phyloP scores from a whole-genome alignment of 2,797 vertebrate genomes.

The Takifugu ocellatus region DNA sequence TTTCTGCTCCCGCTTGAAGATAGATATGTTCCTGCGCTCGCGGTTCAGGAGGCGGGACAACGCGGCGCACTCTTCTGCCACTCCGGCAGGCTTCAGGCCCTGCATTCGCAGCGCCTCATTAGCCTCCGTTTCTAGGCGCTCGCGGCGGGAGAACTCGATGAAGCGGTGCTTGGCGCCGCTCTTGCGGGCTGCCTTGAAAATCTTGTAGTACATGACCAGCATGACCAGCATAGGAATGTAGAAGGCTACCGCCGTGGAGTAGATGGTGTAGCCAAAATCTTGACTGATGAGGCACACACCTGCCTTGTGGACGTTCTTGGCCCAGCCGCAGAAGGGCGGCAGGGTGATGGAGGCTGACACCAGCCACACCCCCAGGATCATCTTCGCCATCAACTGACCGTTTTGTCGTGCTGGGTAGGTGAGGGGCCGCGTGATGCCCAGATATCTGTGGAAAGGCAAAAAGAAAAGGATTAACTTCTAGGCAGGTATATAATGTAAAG shows the following conservation, averaged over 20 bases:
- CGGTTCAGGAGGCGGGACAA: slow-evolving; percentile 76
- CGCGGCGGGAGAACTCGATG: slow-evolving; percentile 66
- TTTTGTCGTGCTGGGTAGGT: slow-evolving; percentile 82
- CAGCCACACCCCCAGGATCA: slow-evolving; percentile 82
- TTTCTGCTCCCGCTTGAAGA: slow-evolving; percentile 83
- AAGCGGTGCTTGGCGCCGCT: slow-evolving; percentile 81
- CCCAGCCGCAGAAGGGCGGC: slow-evolving; percentile 83
- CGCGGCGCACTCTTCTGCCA: slow-evolving; percentile 74
- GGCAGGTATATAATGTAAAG: not conserved
- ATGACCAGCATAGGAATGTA: slow-evolving; percentile 85
- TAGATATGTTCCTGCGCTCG: slow-evolving; percentile 80
- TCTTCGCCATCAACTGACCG: slow-evolving; percentile 82
- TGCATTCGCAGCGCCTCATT: slow-evolving; percentile 78
- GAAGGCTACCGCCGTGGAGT: slow-evolving; percentile 81
- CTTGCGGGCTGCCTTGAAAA: slow-evolving; percentile 81
- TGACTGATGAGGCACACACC: slow-evolving; percentile 83
- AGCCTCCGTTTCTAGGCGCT: slow-evolving; percentile 68
- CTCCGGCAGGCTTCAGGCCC: slow-evolving; percentile 72
- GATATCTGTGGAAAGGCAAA: slow-evolving; percentile 64
- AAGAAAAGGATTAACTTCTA: slow-evolving; percentile 5
- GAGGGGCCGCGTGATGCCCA: slow-evolving; percentile 80
- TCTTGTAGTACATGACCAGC: slow-evolving; percentile 85
- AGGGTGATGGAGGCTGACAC: slow-evolving; percentile 81
- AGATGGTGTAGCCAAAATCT: slow-evolving; percentile 83
- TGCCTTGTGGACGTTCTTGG: slow-evolving; percentile 76